These are phyloP conservation scores for Caracal caracal DNA, from an alignment of 2,113 vertebrate genomes.

Conservation along the genomic window DNA sequence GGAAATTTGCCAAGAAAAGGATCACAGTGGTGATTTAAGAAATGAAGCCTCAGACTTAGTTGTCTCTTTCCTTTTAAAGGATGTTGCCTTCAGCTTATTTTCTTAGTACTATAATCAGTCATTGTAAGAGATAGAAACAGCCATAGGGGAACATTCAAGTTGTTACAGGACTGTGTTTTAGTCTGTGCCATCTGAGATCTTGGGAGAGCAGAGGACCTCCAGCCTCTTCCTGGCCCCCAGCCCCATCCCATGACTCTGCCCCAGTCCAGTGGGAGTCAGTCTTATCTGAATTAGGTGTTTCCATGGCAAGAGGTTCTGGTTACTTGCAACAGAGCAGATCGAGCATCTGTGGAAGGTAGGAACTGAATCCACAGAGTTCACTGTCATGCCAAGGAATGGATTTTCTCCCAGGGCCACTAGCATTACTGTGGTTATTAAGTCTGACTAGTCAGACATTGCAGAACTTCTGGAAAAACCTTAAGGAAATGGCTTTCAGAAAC, in stretches of 20 bases:
- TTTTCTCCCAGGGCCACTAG: not conserved
- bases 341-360: not conserved
- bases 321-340: not conserved
- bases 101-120: not conserved
- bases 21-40: conserved; percentile 39
- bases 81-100: conserved; percentile 50
- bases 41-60: conserved; percentile 31
- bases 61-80: conserved; percentile 36
- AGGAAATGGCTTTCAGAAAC: conserved; percentile 45
- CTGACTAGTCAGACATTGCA: not conserved
- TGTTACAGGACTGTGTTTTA: not conserved
- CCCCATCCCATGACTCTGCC: not conserved
- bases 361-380: not conserved
- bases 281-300: conserved; percentile 7
- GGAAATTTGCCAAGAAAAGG: conserved; percentile 12
- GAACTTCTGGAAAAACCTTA: conserved; percentile 27
- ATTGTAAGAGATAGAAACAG: conserved; percentile 15
- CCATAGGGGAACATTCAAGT: not conserved
- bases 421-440: not conserved
- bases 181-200: not conserved
- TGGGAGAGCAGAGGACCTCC: not conserved
- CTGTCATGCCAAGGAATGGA: not conserved
- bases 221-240: not conserved
- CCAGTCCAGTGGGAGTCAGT: not conserved
- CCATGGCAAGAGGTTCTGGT: not conserved